phyloP scores from a whole-genome alignment of 1,140 invertebrate genomes.

The Copidosoma floridanum region DNA sequence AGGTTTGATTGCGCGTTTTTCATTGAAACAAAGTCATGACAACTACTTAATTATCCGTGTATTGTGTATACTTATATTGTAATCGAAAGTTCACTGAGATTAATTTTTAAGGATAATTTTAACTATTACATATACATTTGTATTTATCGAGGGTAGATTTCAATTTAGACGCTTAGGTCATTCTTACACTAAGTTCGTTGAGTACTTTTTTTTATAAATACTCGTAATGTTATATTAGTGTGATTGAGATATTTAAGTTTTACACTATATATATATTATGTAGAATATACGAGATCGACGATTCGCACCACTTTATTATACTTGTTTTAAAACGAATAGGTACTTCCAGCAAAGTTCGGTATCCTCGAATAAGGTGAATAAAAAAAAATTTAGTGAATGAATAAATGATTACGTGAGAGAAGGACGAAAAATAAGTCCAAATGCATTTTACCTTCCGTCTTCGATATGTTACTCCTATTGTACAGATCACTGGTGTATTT shows the following conservation, averaged over 20 bases:
- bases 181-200: not conserved
- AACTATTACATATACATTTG: not conserved
- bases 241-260: slow-evolving; percentile 9
- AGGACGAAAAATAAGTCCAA: not conserved
- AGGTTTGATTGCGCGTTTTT: too few relatives aligned
- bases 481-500: slow-evolving; percentile 25
- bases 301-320: not conserved
- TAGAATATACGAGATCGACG: not conserved
- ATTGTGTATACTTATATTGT: too few relatives aligned
- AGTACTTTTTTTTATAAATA: slow-evolving; percentile 13
- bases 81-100: not conserved
- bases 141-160: not conserved
- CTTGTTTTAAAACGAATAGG: not conserved
- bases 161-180: not conserved
- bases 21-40: too few relatives aligned
- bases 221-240: not conserved
- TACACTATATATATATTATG: not conserved
- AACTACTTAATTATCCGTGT: too few relatives aligned
- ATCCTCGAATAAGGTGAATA: too few relatives aligned
- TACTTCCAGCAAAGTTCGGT: not conserved
- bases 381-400: slow-evolving; percentile 2
- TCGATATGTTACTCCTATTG: slow-evolving; percentile 31
- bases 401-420: too few relatives aligned
- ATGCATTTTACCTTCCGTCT: slow-evolving; percentile 32
- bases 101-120: slow-evolving; percentile 10